Evolutionary conservation across 2,888 invertebrate species (phyloP).

Genomic region (Leistus spinibarbis): DNA sequence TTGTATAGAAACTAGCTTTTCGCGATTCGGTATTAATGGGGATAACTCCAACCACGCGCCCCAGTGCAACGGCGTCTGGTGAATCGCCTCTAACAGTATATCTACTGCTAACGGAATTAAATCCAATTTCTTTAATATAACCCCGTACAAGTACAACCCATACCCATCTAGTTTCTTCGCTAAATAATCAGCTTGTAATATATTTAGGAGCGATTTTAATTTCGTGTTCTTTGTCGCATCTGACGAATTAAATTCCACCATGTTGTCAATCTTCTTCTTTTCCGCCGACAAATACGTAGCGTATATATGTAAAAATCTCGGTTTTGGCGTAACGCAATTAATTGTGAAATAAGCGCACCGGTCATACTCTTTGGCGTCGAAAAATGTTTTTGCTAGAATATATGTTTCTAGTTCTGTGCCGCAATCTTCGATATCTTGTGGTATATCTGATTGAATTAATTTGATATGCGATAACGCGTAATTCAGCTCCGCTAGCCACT

Average conservation of each 20-base stretch:
- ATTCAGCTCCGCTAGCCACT: slow-evolving; percentile 89
- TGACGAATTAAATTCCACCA: slow-evolving; percentile 64
- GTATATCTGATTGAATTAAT: slow-evolving; percentile 61
- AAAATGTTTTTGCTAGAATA: slow-evolving; percentile 83
- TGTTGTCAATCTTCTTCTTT: slow-evolving; percentile 86
- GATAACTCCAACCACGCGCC: slow-evolving; percentile 94
- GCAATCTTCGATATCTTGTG: slow-evolving; percentile 58
- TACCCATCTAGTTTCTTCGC: slow-evolving; percentile 82
- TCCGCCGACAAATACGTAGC: slow-evolving; percentile 88
- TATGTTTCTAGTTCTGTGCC: slow-evolving; percentile 75
- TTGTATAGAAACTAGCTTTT: slow-evolving; percentile 69
- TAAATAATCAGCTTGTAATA: slow-evolving; percentile 64
- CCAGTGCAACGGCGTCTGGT: slow-evolving; percentile 87
- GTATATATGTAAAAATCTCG: slow-evolving; percentile 84
- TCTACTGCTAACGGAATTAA: slow-evolving; percentile 78
- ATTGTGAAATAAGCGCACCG: slow-evolving; percentile 81
- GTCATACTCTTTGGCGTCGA: slow-evolving; percentile 90
- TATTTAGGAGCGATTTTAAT: slow-evolving; percentile 63
- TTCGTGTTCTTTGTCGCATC: slow-evolving; percentile 62
- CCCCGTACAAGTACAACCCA: slow-evolving; percentile 86
- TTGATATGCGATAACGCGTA: slow-evolving; percentile 74
- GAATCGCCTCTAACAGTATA: slow-evolving; percentile 78
- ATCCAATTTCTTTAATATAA: slow-evolving; percentile 87
- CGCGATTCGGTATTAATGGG: slow-evolving; percentile 73
- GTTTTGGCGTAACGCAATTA: slow-evolving; percentile 71